phyloP scores from a whole-genome alignment of 2,113 vertebrate species.

The Colossoma macropomum region DNA sequence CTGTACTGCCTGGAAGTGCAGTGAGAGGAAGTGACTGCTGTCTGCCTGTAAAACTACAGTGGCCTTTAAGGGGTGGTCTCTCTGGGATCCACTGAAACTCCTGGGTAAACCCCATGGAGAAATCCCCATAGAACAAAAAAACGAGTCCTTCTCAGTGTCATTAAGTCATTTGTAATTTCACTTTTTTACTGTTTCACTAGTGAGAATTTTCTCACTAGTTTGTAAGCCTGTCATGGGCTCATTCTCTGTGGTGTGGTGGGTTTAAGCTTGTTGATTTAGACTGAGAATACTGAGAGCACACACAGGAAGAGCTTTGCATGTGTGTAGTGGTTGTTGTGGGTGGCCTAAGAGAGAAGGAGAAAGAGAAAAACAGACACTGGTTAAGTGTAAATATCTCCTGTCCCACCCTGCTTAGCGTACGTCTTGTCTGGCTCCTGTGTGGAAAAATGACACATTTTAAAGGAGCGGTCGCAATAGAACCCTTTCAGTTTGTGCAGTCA shows the following conservation, averaged over 20 bases:
- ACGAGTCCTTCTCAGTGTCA: conserved; percentile 45
- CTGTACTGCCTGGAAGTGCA: conserved; percentile 24
- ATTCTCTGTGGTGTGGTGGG: conserved; percentile 60
- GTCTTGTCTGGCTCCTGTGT: conserved; percentile 68
- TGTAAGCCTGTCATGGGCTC: conserved; percentile 22
- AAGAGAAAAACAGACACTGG: conserved; percentile 66
- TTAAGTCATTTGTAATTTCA: conserved; percentile 40
- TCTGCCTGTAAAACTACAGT: conserved; percentile 13
- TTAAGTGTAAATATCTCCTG: conserved; percentile 68
- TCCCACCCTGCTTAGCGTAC: conserved; percentile 73
- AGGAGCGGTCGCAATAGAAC: conserved; percentile 47
- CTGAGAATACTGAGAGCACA: conserved; percentile 58
- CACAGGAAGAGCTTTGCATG: conserved; percentile 67
- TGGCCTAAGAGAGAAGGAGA: conserved; percentile 65
- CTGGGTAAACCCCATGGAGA: conserved; percentile 69
- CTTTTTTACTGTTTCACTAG: conserved; percentile 40
- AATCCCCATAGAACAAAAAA: conserved; percentile 56
- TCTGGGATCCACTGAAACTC: conserved; percentile 53
- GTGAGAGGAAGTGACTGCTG: conserved; percentile 46
- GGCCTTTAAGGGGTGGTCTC: conserved; percentile 48
- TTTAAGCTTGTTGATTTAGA: conserved; percentile 66
- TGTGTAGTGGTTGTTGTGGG: conserved; percentile 70
- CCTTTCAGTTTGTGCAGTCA: not conserved
- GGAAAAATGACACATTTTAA: conserved; percentile 58
- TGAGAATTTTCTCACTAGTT: not conserved